Evolutionary conservation across 2,113 vertebrate genomes (phyloP), one percentile per base, ranked within the genome.

Genomic region (Neoarius graeffei): DNA sequence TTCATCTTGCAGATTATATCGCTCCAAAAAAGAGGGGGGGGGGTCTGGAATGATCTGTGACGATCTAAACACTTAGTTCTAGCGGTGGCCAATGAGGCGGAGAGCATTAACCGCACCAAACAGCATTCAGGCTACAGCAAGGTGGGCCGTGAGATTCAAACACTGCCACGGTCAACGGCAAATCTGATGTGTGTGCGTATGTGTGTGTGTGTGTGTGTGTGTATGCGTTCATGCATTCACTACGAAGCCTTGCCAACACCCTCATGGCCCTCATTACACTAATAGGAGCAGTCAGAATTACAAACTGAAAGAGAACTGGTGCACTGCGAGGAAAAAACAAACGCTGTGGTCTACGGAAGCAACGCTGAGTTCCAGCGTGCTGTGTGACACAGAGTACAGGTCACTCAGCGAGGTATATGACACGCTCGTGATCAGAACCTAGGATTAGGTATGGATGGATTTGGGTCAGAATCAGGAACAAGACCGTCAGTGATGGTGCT

Each of bases 41-140:
- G 88, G 19, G 79, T 11, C 56, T 57, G 91, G 74, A 84, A 86
- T 77, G 84, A 88, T 89, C 90, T 76, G 85, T 86, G 35, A 88
- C 74, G 80, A 88, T 88, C 69, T 89, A 92, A 92, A 93, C 83
- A 91, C 60, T 62, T 71, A 84, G 87, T 73, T 88, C 81, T 88
- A 85, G 83, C 79, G 84, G 60, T 66, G 80, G 19, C 8, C 86
- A 88, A 86, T 91, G 88, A 84, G 86, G 85, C 64, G 59, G 35
- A 85, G 86, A 73, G 42, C 57, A 89, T 84, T 86, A 86, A 81
- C 80, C 66, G 81, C 83, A 89, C 83, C 80, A 88, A 83, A 85
- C 50, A 84, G 64, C 23, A 27, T 86, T 84, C 74, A 50, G 88
- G 66, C 74, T 50, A 86, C 56, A 76, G 59, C 83, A 81, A 67